A percentile compares a stretch with the other conserved stretches of the same genome.
Conservation (phyloP, 2,113 vertebrate species). For the Xiphophorus couchianus region DNA sequence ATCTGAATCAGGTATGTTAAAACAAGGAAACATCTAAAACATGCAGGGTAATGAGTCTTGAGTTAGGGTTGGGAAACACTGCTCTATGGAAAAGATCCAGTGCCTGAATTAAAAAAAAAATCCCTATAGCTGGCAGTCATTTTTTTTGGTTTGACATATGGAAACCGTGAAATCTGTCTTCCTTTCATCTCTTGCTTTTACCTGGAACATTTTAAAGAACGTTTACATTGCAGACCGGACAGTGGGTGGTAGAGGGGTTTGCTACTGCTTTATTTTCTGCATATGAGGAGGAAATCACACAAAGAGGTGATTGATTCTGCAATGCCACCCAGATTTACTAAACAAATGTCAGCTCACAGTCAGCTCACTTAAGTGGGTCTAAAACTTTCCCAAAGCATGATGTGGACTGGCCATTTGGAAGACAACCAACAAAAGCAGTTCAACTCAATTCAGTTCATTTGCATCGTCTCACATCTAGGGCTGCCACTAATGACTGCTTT, state of each 20-base stretch:
- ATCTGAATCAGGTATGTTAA: too few relatives aligned
- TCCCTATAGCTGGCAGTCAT: background rate
- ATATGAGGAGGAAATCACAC: constrained; percentile 18
- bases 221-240: constrained; percentile 49
- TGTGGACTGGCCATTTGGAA: constrained; percentile 5
- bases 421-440: constrained; percentile 9
- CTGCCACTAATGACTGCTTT: too few relatives aligned
- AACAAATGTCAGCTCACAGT: constrained; percentile 8
- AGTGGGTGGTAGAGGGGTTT: background rate
- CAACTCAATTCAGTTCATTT: too few relatives aligned
- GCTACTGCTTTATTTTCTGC: background rate
- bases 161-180: constrained; percentile 39
- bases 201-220: constrained; percentile 43
- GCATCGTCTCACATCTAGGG: too few relatives aligned
- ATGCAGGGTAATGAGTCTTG: too few relatives aligned
- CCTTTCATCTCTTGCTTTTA: constrained; percentile 28
- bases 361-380: constrained; percentile 8
- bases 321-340: constrained; percentile 1
- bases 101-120: constrained; percentile 27
- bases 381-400: constrained; percentile 20
- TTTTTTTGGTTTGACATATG: constrained; percentile 44
- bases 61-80: too few relatives aligned
- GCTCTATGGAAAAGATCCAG: constrained; percentile 30
- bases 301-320: background rate
- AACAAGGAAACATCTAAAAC: too few relatives aligned